Evolutionary conservation across 2,797 vertebrate genomes (phyloP).

Genomic region (Scolopax rusticola): DNA sequence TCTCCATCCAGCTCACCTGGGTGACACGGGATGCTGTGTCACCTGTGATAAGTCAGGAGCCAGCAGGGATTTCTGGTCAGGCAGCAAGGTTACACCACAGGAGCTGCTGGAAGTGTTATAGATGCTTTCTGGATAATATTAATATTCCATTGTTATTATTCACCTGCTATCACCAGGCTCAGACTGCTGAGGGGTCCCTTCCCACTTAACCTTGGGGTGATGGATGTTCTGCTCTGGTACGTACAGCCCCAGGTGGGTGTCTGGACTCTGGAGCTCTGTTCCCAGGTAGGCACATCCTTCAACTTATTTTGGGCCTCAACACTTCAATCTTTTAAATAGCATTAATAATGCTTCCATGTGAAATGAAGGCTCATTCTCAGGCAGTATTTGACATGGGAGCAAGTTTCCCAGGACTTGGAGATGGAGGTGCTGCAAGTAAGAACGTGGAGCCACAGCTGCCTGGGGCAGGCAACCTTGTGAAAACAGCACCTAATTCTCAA

Average conservation of each 20-base stretch:
- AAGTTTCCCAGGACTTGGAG: fast-evolving
- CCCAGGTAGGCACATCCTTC: not conserved
- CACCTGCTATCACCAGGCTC: not conserved
- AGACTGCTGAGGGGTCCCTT: not conserved
- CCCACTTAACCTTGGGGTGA: not conserved
- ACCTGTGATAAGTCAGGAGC: slow-evolving; percentile 50
- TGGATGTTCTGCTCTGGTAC: not conserved
- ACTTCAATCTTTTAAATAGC: not conserved
- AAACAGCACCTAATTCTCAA: not conserved
- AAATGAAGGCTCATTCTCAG: not conserved
- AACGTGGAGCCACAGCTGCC: fast-evolving
- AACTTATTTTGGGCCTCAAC: not conserved
- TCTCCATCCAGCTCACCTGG: slow-evolving; percentile 35
- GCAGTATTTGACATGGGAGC: fast-evolving
- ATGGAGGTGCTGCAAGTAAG: not conserved
- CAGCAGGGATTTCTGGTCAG: not conserved
- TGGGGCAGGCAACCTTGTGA: not conserved
- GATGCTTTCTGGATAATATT: not conserved
- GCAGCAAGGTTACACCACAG: not conserved
- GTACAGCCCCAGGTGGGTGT: not conserved
- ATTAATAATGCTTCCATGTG: fast-evolving
- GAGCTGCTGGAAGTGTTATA: not conserved
- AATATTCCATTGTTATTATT: not conserved
- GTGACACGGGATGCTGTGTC: slow-evolving; percentile 26
- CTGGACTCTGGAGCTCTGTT: fast-evolving